Conservation (phyloP, 1,140 invertebrate genomes). For the Zaprionus capensis region DNA sequence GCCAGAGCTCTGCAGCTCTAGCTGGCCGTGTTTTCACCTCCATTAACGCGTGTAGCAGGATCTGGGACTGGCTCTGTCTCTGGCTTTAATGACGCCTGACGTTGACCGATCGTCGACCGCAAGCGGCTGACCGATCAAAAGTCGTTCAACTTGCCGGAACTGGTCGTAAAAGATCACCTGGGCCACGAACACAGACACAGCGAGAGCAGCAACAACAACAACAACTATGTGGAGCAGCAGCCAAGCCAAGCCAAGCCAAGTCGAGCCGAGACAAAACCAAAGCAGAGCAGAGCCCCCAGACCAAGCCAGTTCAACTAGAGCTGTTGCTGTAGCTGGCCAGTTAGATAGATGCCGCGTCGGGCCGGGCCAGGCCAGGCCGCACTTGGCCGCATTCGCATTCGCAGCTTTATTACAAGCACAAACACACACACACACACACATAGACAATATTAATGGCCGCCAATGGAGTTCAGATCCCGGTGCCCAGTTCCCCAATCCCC, state of each 20-base stretch:
- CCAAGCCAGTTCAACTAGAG: neutral
- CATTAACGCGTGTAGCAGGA: slow-evolving; percentile 68
- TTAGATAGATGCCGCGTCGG: slow-evolving; percentile 26
- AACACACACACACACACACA: slow-evolving; percentile 36
- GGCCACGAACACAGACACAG: slow-evolving; percentile 33
- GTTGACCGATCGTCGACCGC: slow-evolving; percentile 82
- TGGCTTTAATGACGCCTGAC: slow-evolving; percentile 73
- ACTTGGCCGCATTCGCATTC: slow-evolving; percentile 59
- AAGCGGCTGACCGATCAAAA: slow-evolving; percentile 80
- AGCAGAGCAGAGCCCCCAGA: slow-evolving; percentile 1
- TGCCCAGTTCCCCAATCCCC: neutral
- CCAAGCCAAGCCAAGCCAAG: slow-evolving; percentile 9
- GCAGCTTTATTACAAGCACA: slow-evolving; percentile 46
- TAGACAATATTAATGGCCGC: slow-evolving; percentile 75
- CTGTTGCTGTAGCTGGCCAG: neutral
- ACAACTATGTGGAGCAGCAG: slow-evolving; percentile 65
- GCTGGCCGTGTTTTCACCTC: slow-evolving; percentile 68
- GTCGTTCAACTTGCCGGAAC: slow-evolving; percentile 82
- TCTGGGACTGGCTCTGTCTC: slow-evolving; percentile 34
- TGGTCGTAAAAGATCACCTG: slow-evolving; percentile 81
- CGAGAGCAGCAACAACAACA: slow-evolving; percentile 8
- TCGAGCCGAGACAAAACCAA: slow-evolving; percentile 12
- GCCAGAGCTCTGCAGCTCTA: neutral
- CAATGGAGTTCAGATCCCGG: slow-evolving; percentile 67
- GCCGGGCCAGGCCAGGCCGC: slow-evolving; percentile 21